phyloP scores from a whole-genome alignment of 2,113 vertebrate genomes.

The Saimiri boliviensis region DNA sequence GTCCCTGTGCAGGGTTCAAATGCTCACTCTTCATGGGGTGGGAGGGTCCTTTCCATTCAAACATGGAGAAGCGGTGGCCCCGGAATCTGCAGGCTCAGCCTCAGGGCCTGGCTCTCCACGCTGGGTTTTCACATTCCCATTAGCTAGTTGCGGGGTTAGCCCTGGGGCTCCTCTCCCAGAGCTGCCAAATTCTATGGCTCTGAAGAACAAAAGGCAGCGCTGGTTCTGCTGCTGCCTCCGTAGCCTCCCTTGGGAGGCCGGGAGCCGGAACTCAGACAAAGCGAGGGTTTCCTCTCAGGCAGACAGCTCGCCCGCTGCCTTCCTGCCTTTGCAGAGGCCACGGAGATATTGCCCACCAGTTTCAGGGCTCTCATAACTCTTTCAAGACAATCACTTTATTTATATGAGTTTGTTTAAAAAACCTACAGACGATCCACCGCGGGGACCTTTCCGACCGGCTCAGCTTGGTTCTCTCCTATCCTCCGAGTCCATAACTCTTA shows the following conservation, averaged over 20 bases:
- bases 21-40: neutral
- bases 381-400: slow-evolving; percentile 77
- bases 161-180: neutral
- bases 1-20: neutral
- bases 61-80: neutral
- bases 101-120: neutral
- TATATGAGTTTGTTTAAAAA: slow-evolving; percentile 75
- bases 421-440: slow-evolving; percentile 42
- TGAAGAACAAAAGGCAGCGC: neutral
- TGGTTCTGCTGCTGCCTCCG: neutral
- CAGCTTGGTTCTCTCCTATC: slow-evolving; percentile 31
- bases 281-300: neutral
- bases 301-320: neutral
- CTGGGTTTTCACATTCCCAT: no score
- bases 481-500: slow-evolving; percentile 74
- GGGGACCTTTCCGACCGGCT: slow-evolving; percentile 64
- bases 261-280: neutral
- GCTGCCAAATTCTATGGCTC: neutral
- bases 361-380: slow-evolving; percentile 70
- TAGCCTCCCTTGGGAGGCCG: neutral
- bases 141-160: neutral
- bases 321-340: slow-evolving; percentile 51
- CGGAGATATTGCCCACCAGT: slow-evolving; percentile 54
- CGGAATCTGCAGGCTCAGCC: neutral
- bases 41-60: neutral